phyloP scores from a whole-genome alignment of 2,888 invertebrate species.

The Oligia latruncula region DNA sequence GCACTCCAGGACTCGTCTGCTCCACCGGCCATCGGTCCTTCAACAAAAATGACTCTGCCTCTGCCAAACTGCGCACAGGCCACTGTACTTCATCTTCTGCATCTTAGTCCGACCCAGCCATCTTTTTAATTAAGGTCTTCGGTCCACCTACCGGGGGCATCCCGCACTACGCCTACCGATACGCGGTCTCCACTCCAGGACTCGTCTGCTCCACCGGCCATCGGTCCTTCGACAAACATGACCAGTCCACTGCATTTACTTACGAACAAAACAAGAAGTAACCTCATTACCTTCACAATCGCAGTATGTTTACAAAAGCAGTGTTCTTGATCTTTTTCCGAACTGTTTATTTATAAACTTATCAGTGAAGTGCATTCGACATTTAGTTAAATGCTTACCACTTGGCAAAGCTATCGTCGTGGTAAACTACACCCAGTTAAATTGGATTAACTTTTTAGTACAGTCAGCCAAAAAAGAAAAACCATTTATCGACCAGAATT shows the following conservation, averaged over 20 bases:
- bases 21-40: background rate
- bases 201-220: background rate
- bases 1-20: background rate
- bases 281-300: constrained; percentile 1
- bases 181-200: background rate
- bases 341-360: constrained; percentile 21
- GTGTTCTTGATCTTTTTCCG: constrained; percentile 42
- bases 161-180: background rate
- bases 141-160: too few species aligned
- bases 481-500: background rate
- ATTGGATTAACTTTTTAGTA: background rate
- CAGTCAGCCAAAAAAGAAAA: background rate
- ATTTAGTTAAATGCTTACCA: constrained; percentile 45
- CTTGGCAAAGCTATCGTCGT: background rate
- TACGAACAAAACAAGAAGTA: background rate
- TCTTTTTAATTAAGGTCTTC: background rate
- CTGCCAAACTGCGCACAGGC: too few species aligned
- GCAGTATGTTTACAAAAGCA: background rate
- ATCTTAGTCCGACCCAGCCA: too few species aligned
- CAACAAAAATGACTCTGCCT: too few species aligned
- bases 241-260: background rate
- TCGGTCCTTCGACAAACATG: background rate
- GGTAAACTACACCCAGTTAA: background rate
- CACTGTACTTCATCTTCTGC: too few species aligned
- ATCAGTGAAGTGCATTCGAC: constrained; percentile 26